Evolutionary conservation across 2,888 invertebrate genomes (phyloP).

Genomic region (Ditula angustiorana): DNA sequence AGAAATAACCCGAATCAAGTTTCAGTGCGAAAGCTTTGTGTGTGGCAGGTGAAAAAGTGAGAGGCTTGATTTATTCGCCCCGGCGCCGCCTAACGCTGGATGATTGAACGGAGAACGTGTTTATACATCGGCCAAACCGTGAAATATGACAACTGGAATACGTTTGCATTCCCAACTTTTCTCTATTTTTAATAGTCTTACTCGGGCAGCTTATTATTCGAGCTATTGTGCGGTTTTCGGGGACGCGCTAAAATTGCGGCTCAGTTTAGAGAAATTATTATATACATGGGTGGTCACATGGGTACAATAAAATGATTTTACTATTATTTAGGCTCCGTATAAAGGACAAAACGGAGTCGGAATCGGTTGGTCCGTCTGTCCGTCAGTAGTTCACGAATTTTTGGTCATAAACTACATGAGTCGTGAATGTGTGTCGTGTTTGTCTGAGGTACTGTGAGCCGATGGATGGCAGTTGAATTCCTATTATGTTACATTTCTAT

Average conservation of each 20-base stretch:
- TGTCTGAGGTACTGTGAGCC: no score
- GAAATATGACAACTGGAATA: conserved; percentile 80
- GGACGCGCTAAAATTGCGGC: conserved; percentile 9
- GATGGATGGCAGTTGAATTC: no score
- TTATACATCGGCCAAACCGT: conserved; percentile 78
- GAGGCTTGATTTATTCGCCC: conserved; percentile 83
- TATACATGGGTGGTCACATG: background rate
- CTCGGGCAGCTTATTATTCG: conserved; percentile 13
- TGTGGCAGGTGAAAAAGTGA: conserved; percentile 86
- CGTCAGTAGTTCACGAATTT: no score
- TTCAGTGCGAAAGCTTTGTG: conserved; percentile 83
- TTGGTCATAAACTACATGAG: no score
- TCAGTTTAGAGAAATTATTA: background rate
- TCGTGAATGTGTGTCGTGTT: no score
- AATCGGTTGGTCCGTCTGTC: no score
- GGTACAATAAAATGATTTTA: background rate
- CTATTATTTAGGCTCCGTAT: no score
- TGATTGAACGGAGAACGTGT: conserved; percentile 84
- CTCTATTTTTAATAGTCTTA: conserved; percentile 61
- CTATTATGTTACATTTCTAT: no score
- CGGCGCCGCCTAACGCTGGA: conserved; percentile 80
- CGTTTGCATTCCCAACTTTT: conserved; percentile 51
- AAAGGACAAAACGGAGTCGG: no score
- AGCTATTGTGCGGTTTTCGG: conserved; percentile 5
- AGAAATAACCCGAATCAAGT: conserved; percentile 86